phyloP scores from a whole-genome alignment of 2,888 invertebrate species.

The Andrena bucephala region DNA sequence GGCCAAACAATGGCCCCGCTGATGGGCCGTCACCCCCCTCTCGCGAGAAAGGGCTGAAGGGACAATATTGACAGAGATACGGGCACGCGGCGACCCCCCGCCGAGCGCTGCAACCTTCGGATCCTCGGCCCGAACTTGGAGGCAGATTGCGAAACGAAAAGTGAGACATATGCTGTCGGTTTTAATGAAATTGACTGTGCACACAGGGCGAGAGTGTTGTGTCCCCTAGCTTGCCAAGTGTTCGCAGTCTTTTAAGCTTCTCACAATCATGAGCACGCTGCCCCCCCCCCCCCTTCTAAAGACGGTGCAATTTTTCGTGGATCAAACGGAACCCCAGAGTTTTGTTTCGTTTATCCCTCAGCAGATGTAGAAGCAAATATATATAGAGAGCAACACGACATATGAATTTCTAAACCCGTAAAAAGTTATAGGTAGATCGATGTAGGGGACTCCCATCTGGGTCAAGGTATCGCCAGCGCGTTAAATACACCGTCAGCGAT shows the following conservation, averaged over 20 bases:
- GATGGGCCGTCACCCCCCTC: constrained; percentile 19
- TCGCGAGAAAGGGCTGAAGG: constrained; percentile 50
- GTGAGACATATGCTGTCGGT: constrained; percentile 51
- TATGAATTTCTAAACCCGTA: no score
- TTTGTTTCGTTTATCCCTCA: no score
- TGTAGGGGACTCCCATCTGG: no score
- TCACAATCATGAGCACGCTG: no score
- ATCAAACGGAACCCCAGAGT: no score
- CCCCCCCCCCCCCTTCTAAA: no score
- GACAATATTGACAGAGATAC: constrained; percentile 71
- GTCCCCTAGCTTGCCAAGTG: constrained; percentile 6
- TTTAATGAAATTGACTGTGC: constrained; percentile 55
- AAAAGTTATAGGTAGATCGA: no score
- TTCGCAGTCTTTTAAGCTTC: no score
- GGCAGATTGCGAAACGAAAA: constrained; percentile 44
- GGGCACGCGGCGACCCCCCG: constrained; percentile 48
- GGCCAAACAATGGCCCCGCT: constrained; percentile 54
- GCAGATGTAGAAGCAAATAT: no score
- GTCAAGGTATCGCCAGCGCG: neutral
- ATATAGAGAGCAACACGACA: no score
- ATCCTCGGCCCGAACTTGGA: constrained; percentile 25
- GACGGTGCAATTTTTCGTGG: no score
- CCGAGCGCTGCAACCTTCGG: neutral
- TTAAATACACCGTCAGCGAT: neutral
- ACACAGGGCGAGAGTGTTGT: constrained; percentile 17